phyloP scores from a whole-genome alignment of 2,797 vertebrate species.

The Micromesistius poutassou region DNA sequence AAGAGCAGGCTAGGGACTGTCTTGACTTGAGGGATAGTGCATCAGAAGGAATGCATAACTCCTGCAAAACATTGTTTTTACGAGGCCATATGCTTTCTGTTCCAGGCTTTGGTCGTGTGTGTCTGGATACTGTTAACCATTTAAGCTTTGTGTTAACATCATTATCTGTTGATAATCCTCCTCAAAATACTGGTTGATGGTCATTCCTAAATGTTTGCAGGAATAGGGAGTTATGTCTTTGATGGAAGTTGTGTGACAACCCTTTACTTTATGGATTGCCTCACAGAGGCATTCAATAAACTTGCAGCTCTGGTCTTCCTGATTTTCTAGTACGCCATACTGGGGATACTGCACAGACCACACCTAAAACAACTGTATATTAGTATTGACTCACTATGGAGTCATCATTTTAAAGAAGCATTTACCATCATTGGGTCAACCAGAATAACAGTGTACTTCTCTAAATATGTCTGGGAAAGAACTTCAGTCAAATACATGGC shows the following conservation, averaged over 20 bases:
- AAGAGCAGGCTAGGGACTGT: slow-evolving; percentile 22
- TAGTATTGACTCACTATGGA: slow-evolving; percentile 3
- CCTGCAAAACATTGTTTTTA: slow-evolving; percentile 33
- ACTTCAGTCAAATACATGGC: neutral
- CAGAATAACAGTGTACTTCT: neutral
- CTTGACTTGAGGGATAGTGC: slow-evolving; percentile 32
- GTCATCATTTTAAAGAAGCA: neutral
- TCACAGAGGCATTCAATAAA: neutral
- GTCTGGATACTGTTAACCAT: neutral
- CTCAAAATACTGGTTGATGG: neutral
- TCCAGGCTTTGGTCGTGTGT: neutral
- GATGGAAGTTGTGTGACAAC: neutral
- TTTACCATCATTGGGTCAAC: neutral
- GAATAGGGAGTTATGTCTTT: neutral
- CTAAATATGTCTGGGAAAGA: neutral
- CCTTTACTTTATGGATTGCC: neutral
- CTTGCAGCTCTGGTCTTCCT: neutral
- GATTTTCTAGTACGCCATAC: neutral
- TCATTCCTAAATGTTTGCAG: neutral
- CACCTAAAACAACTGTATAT: slow-evolving; percentile 17
- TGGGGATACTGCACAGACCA: slow-evolving; percentile 9
- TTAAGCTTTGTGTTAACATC: neutral
- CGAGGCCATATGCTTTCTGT: slow-evolving; percentile 19
- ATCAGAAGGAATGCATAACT: slow-evolving; percentile 48
- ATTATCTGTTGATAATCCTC: neutral